Evolutionary conservation across 2,113 vertebrate genomes (phyloP), one percentile per base, ranked within the genome.

Genomic region (Galbula dea): DNA sequence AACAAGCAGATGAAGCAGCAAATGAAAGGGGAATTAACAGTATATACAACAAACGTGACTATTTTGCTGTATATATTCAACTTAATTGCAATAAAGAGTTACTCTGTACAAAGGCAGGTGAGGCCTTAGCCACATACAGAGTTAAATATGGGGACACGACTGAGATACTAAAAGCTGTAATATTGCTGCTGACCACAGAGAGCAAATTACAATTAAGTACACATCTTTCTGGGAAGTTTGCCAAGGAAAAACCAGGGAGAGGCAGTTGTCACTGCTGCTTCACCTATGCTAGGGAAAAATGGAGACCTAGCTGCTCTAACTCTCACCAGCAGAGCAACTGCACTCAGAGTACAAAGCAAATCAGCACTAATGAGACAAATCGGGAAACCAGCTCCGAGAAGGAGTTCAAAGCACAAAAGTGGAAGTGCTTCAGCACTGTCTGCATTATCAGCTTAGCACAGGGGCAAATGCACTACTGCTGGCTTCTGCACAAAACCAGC

Each of bases 221-320:
- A 57, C 30, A 65, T 91, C 63, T 81, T 91, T 85, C 91, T 89
- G 87, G 89, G 89, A 93, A 88, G 45, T 48, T 39, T 94, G 93
- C 91, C 93, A 94, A 88, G 43, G 11, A 19, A 87, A 91, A 87
- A 24, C 0, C 59, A 88, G 67, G 36, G 39, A 91, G 54, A 77
- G 22, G 43, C 20, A 8, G 26, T 74, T 29, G 3, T 76, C 69
- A 72, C n/a, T 71, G 49, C 41, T 78, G 71, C 43, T 76, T 79
- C 85, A 55, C n/a, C 66, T 36, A 10, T 27, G 24, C 71, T 41
- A 73, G 55, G 39, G 66, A n/a, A 87, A 93, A 92, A 71, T 10
- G 9, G 67, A 87, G 32, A 34, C 86, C 52, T 30, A 48, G 46
- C 18, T 69, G 41, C 43, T 76, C 15, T 55, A 75, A 59, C 39